Percentiles rank a stretch among this genome's conserved stretches.
Conservation (phyloP, 2,113 vertebrate species). For the Falcunculus frontatus region DNA sequence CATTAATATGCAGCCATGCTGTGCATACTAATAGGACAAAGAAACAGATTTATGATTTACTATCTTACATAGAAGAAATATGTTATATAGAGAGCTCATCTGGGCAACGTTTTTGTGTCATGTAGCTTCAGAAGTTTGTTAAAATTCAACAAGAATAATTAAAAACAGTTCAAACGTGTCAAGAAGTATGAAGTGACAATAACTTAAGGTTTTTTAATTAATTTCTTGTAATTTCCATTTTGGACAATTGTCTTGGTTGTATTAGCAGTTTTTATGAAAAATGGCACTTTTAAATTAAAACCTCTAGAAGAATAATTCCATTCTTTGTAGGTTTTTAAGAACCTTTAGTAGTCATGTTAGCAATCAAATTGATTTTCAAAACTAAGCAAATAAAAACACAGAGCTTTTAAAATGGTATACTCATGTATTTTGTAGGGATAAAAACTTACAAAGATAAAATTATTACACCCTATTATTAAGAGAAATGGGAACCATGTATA, state of each 20-base stretch:
- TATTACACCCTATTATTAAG: not conserved
- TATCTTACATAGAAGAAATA: not conserved
- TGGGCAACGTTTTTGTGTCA: rapidly evolving
- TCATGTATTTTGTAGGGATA: not conserved
- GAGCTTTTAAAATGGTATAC: not conserved
- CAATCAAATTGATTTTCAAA: not conserved
- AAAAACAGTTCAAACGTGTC: not conserved
- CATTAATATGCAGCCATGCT: not conserved
- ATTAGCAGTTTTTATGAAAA: not conserved
- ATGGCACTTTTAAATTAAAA: not conserved
- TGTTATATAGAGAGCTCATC: not conserved
- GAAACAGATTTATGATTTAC: not conserved
- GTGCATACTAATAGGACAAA: not conserved
- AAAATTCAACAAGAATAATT: not conserved
- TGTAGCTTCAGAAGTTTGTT: not conserved
- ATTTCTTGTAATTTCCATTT: not conserved
- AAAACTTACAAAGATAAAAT: not conserved
- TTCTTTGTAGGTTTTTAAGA: not conserved
- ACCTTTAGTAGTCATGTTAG: not conserved
- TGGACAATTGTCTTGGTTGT: not conserved
- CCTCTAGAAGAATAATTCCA: not conserved
- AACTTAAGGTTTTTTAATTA: not conserved
- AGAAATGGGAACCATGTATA: not conserved
- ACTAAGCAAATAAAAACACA: not conserved
- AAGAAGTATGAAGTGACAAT: not conserved